These are phyloP conservation scores for Phalera bucephala DNA, from an alignment of 2,888 invertebrate species.

Conservation along the genomic window DNA sequence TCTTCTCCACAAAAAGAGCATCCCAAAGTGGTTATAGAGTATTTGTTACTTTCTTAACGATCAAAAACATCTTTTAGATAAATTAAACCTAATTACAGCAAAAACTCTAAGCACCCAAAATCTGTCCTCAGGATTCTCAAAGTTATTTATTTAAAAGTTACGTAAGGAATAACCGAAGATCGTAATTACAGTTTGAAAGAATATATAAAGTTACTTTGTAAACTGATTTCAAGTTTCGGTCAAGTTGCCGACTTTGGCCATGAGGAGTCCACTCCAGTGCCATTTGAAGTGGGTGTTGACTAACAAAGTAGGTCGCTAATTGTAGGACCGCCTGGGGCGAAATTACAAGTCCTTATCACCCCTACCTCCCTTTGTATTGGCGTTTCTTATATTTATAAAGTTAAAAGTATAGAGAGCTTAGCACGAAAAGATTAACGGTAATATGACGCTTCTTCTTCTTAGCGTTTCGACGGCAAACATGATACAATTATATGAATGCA, in stretches of 20 bases:
- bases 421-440: too few relatives aligned
- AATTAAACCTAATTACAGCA: too few relatives aligned
- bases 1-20: too few relatives aligned
- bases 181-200: slow-evolving; percentile 16
- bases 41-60: too few relatives aligned
- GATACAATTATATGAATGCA: too few relatives aligned
- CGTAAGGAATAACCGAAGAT: slow-evolving; percentile 7
- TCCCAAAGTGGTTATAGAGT: too few relatives aligned
- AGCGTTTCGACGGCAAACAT: too few relatives aligned
- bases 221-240: slow-evolving; percentile 34
- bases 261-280: slow-evolving; percentile 16
- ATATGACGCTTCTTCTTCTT: too few relatives aligned
- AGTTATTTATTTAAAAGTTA: slow-evolving; percentile 5
- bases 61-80: too few relatives aligned
- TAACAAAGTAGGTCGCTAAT: slow-evolving; percentile 45
- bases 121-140: neutral
- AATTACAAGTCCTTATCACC: slow-evolving; percentile 42
- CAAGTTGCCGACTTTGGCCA: slow-evolving; percentile 16
- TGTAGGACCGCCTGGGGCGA: slow-evolving; percentile 32
- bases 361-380: slow-evolving; percentile 26
- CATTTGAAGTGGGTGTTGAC: slow-evolving; percentile 38
- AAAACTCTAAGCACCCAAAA: too few relatives aligned
- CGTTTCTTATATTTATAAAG: slow-evolving; percentile 22
- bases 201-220: slow-evolving; percentile 23
- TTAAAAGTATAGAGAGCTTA: slow-evolving; percentile 12